These are phyloP conservation scores for Lasioglossum calceatum DNA, from an alignment of 2,888 invertebrate species.

Conservation along the genomic window DNA sequence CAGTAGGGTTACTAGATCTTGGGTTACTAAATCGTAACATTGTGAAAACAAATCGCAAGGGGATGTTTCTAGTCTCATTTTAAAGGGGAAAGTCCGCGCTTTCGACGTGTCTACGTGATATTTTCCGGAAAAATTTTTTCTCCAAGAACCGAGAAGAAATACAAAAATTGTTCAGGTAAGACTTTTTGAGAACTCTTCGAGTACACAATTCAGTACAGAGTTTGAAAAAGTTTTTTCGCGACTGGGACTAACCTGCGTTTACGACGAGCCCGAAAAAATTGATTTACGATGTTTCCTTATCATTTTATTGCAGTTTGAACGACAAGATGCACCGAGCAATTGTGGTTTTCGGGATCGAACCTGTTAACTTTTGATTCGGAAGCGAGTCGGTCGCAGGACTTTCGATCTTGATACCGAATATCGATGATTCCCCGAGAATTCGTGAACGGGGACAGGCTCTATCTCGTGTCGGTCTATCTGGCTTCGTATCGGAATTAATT, in stretches of 20 bases:
- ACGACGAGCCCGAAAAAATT: not conserved
- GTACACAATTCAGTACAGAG: not conserved
- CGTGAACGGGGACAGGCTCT: not conserved
- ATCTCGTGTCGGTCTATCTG: not conserved
- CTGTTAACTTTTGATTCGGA: not conserved
- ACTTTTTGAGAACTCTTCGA: not conserved
- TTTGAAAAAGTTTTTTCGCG: not conserved
- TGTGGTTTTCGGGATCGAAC: not conserved
- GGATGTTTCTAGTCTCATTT: not conserved
- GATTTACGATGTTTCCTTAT: not conserved
- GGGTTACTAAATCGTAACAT: not conserved
- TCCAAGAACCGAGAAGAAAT: not conserved
- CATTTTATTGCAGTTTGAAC: not conserved
- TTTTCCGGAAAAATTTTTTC: accelerated
- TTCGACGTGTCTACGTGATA: accelerated
- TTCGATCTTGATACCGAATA: not conserved
- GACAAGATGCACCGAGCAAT: not conserved
- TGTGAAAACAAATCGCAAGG: not conserved
- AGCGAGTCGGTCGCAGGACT: not conserved
- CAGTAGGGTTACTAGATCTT: not conserved
- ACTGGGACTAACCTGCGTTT: not conserved
- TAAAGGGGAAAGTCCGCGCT: not conserved
- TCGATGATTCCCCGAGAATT: not conserved
- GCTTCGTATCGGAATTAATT: constrained; percentile 12
- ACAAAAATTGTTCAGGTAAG: not conserved